These are phyloP conservation scores for Hexactinellida sp. DNA, from an alignment of 37 sponge, comb jelly and placozoan species.

Conservation along the genomic window DNA sequence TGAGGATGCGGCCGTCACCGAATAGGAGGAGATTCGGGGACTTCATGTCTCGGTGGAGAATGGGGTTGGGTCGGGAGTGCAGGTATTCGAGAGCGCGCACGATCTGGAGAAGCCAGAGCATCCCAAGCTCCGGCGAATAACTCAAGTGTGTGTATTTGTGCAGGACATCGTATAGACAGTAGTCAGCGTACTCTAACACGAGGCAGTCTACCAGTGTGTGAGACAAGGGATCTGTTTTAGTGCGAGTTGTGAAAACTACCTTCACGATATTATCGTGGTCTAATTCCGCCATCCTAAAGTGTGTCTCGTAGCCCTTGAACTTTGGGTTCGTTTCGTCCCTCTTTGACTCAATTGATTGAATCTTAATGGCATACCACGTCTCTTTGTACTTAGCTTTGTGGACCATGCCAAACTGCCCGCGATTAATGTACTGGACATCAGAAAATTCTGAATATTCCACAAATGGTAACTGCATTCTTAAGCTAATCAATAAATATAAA, in stretches of 20 bases:
- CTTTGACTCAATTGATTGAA: not conserved
- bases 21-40: not conserved
- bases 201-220: not conserved
- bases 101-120: not conserved
- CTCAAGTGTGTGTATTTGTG: not conserved
- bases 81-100: not conserved
- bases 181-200: not conserved
- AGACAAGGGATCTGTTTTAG: not conserved
- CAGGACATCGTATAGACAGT: not conserved
- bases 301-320: conserved; percentile 10
- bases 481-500: not conserved
- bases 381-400: conserved; percentile 12
- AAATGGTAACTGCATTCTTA: not conserved
- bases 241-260: not conserved
- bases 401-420: conserved; percentile 5
- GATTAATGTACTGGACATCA: conserved; percentile 6
- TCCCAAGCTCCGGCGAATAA: not conserved
- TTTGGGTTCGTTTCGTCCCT: not conserved
- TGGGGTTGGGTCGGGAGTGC: not conserved
- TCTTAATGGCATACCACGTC: not conserved
- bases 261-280: not conserved
- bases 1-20: not conserved
- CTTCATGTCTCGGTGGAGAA: not conserved
- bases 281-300: not conserved
- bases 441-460: not conserved